phyloP scores from a whole-genome alignment of 2,113 vertebrate genomes.

The Mormyrus iriodes region DNA sequence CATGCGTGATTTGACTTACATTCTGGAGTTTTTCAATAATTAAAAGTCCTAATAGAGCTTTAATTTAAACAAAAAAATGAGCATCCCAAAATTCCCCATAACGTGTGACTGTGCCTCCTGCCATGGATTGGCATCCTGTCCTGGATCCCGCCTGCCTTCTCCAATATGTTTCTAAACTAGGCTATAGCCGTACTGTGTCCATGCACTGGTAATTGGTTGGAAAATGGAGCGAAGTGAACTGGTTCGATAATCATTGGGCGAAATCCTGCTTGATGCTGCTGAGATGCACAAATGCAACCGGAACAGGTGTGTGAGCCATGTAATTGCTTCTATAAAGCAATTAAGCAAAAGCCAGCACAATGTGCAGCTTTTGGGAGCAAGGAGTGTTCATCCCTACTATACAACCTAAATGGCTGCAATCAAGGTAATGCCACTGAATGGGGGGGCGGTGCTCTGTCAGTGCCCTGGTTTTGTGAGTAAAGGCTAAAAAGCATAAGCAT shows the following conservation, averaged over 20 bases:
- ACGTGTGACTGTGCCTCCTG: background rate
- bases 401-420: background rate
- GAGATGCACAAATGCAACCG: background rate
- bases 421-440: background rate
- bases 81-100: background rate
- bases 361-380: background rate
- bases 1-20: background rate
- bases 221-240: background rate
- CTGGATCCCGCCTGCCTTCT: background rate
- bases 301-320: background rate
- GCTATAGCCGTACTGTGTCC: background rate
- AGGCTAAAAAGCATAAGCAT: background rate
- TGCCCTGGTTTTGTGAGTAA: background rate
- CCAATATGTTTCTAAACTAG: background rate
- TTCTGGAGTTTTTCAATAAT: background rate
- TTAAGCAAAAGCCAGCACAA: background rate
- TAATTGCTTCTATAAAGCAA: background rate
- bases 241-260: background rate
- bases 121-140: background rate
- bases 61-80: background rate
- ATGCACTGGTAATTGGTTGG: background rate
- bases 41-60: background rate
- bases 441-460: background rate
- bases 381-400: background rate
- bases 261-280: background rate